These are phyloP conservation scores for Bovichtus variegatus DNA, from an alignment of 2,797 vertebrate genomes.

Conservation along the genomic window DNA sequence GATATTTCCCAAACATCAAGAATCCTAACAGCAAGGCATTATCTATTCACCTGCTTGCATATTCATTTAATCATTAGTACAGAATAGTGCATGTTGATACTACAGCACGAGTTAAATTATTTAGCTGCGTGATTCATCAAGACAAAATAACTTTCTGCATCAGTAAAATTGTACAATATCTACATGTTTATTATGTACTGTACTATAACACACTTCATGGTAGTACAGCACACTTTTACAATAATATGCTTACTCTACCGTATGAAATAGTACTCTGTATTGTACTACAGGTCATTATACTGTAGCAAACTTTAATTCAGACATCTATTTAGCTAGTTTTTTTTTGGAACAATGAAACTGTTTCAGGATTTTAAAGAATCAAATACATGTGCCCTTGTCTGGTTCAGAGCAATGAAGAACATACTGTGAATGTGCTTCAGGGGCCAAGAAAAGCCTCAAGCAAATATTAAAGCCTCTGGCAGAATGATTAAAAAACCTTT, in stretches of 20 bases:
- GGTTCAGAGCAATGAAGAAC: constrained; percentile 33
- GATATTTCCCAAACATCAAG: constrained; percentile 23
- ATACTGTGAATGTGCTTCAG: constrained; percentile 49
- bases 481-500: constrained; percentile 61
- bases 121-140: constrained; percentile 37
- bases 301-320: background rate
- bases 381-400: constrained; percentile 24
- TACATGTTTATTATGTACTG: background rate
- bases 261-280: constrained; percentile 14
- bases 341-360: constrained; percentile 13
- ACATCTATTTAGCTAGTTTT: background rate
- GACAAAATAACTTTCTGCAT: constrained; percentile 31
- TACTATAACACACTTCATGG: background rate
- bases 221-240: background rate
- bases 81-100: constrained; percentile 29
- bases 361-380: constrained; percentile 28
- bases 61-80: constrained; percentile 46
- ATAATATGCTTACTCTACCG: background rate
- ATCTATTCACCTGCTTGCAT: constrained; percentile 23
- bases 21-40: constrained; percentile 5
- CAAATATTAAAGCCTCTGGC: constrained; percentile 67
- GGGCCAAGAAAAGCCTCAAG: constrained; percentile 65
- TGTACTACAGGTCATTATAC: background rate
- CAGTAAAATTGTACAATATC: constrained; percentile 19
- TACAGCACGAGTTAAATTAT: constrained; percentile 38